These are phyloP conservation scores for Xerus rutilus DNA, from an alignment of 2,797 vertebrate genomes.

Conservation along the genomic window DNA sequence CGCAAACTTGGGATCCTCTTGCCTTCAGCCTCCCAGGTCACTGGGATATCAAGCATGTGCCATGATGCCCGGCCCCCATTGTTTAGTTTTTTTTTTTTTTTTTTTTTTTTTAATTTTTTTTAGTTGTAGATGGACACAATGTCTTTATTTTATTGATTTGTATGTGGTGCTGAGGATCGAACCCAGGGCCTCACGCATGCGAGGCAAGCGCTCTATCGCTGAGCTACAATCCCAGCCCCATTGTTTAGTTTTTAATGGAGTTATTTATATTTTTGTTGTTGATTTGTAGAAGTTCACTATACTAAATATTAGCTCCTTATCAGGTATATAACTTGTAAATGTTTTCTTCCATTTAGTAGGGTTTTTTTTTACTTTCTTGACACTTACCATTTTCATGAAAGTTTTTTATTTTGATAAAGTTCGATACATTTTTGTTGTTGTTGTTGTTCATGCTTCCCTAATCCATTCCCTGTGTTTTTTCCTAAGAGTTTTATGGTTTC, in stretches of 20 bases:
- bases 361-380: background rate
- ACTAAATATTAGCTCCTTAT: background rate
- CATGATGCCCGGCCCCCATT: background rate
- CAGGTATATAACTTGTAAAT: background rate
- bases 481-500: background rate
- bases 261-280: background rate
- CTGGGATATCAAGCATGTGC: too few species aligned
- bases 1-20: background rate
- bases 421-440: background rate
- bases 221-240: too few species aligned
- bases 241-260: background rate
- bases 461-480: background rate
- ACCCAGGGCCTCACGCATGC: too few species aligned
- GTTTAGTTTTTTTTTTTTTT: too few species aligned
- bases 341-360: background rate
- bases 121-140: too few species aligned
- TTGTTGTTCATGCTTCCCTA: background rate
- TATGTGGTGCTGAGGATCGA: too few species aligned
- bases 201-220: too few species aligned
- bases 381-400: background rate
- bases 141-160: too few species aligned
- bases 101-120: too few species aligned
- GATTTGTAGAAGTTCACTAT: background rate
- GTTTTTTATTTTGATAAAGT: background rate
- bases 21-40: background rate